Evolutionary conservation across 2,888 invertebrate genomes (phyloP), one percentile per base, ranked within the genome.

Genomic region (Drosophila prolongata): DNA sequence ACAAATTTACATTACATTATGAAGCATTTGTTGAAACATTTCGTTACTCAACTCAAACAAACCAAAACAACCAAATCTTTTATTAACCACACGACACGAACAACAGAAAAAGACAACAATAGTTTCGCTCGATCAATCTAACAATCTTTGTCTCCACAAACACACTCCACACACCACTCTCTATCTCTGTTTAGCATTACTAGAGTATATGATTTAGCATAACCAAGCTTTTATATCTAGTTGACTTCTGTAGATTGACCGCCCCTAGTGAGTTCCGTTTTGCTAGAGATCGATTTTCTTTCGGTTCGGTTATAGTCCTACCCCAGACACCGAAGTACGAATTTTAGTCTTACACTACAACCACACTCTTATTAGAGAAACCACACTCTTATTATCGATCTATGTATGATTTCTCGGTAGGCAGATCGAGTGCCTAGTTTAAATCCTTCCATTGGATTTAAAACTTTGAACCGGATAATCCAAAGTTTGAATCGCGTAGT

Each of bases 131-230:
- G 54, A 38, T 47, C 69, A 58, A 65, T 49, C 49, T 34, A 30
- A 69, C 46, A 34, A 50, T 30, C 54, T 72, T 42, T 58, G 11
- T 49, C 37, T 40, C 52, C 56, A 38, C 54, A 47, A 54, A 13
- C 38, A 52, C 64, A 38, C n/a, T n/a, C 56, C 35, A 64, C 37
- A 60, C 57, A 54, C 44, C 13, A 49, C 30, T 35, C 66, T 61
- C 62, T 74, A 70, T 80, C 64, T 74, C 79, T 87, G 70, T 82
- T 87, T 84, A 78, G 85, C 82, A 71, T 77, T 34, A n/a, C 59
- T 84, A 79, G 80, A 68, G 27, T 42, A 44, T 66, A 75, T 79
- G 50, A 75, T 79, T 80, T 85, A 75, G 67, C 68, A 71, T 68
- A 54, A 40, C 68, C 47, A 54, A 77, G 83, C 86, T 76, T 86